These are phyloP conservation scores for Luehdorfia chinensis DNA, from an alignment of 1,140 invertebrate species.

Conservation along the genomic window DNA sequence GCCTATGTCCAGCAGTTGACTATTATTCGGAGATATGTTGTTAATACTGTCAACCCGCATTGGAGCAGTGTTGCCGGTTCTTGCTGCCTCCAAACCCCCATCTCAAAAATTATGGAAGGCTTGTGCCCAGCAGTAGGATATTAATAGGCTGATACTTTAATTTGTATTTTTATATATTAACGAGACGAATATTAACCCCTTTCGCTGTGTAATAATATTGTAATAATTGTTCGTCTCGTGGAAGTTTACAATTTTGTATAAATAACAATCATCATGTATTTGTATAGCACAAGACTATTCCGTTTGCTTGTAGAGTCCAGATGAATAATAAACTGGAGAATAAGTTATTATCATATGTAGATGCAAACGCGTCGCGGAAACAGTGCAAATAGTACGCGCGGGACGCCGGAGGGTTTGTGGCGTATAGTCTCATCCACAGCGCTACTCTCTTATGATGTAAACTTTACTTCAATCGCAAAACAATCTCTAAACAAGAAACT, in stretches of 20 bases:
- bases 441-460: slow-evolving; percentile 18
- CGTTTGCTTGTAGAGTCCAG: slow-evolving; percentile 21
- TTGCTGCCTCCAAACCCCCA: too few species aligned
- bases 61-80: too few species aligned
- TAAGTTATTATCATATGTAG: slow-evolving; percentile 33
- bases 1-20: too few species aligned
- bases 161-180: too few species aligned
- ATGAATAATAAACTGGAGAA: slow-evolving; percentile 32
- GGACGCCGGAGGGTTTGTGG: slow-evolving; percentile 19
- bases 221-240: too few species aligned
- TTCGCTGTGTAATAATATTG: too few species aligned
- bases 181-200: too few species aligned
- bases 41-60: too few species aligned
- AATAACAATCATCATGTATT: slow-evolving; percentile 11
- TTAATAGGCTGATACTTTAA: too few species aligned
- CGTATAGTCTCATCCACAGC: slow-evolving; percentile 3
- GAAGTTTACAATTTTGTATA: slow-evolving; percentile 2
- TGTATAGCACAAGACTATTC: slow-evolving; percentile 1
- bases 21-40: too few species aligned
- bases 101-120: too few species aligned
- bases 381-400: slow-evolving; percentile 35
- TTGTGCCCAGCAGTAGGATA: too few species aligned
- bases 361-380: slow-evolving; percentile 39
- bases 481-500: slow-evolving; percentile 18
- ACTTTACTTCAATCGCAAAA: slow-evolving; percentile 22